Conservation (phyloP, 2,113 vertebrate species). For the Bombycilla garrulus region DNA sequence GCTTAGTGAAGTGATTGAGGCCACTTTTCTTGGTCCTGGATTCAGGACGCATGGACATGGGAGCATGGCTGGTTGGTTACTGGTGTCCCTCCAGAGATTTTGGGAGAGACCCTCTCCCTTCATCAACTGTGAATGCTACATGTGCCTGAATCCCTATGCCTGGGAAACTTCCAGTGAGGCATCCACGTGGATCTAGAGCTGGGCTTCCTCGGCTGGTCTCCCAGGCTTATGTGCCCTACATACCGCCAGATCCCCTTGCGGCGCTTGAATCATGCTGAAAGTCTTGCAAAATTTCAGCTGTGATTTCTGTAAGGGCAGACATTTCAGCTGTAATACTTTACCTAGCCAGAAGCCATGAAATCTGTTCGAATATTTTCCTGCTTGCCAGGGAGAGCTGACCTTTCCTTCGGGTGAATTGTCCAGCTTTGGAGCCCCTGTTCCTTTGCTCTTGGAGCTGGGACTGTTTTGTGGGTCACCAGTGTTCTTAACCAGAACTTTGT, state of each 20-base stretch:
- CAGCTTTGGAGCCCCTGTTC: neutral
- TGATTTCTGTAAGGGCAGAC: neutral
- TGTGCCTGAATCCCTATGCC: neutral
- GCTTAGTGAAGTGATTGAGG: neutral
- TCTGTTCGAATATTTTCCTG: neutral
- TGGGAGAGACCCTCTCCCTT: neutral
- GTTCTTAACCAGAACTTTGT: neutral
- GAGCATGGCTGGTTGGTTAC: neutral
- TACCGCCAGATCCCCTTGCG: neutral
- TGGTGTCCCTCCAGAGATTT: neutral
- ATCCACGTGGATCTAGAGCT: neutral
- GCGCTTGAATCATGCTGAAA: neutral
- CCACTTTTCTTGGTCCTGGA: neutral
- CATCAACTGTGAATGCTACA: neutral
- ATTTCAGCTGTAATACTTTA: neutral
- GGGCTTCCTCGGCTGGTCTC: neutral
- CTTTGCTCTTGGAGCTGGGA: neutral
- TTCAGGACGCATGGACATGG: rapidly evolving
- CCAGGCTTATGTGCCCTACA: neutral
- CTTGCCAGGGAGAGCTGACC: constrained; percentile 26
- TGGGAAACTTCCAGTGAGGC: neutral
- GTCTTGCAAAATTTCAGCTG: neutral
- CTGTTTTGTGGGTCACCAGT: neutral
- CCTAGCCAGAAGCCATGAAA: constrained; percentile 15
- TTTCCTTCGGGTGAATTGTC: neutral